Evolutionary conservation across 2,797 vertebrate genomes (phyloP).

Genomic region (Cyprinodon diabolis): DNA sequence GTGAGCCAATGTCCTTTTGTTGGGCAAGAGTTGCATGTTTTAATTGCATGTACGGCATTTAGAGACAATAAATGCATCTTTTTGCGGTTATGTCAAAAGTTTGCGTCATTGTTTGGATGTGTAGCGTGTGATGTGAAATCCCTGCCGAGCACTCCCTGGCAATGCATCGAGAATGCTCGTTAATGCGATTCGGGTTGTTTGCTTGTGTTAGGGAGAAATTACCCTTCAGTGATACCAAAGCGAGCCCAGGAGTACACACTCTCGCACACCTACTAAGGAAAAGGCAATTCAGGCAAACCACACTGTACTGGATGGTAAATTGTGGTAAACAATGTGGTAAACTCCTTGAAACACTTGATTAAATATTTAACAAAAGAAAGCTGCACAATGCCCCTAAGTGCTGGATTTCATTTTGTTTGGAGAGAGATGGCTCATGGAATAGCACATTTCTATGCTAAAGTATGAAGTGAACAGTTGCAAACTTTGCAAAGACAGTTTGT

Average conservation of each 20-base stretch:
- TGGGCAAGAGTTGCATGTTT: constrained; percentile 39
- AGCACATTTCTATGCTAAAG: constrained; percentile 59
- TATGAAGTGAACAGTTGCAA: constrained; percentile 67
- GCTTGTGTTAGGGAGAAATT: constrained; percentile 63
- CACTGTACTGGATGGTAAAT: constrained; percentile 66
- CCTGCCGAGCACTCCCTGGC: constrained; percentile 51
- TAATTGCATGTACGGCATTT: constrained; percentile 54
- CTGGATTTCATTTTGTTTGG: constrained; percentile 40
- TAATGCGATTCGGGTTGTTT: constrained; percentile 71
- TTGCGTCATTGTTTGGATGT: constrained; percentile 73
- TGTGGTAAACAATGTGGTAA: constrained; percentile 74
- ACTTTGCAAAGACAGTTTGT: constrained; percentile 78
- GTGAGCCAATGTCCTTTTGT: constrained; percentile 37
- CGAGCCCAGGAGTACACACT: constrained; percentile 40
- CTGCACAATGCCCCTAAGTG: constrained; percentile 46
- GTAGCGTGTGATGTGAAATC: constrained; percentile 46
- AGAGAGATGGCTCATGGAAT: constrained; percentile 39
- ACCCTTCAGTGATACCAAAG: constrained; percentile 65
- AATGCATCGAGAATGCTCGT: constrained; percentile 58
- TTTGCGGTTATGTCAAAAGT: constrained; percentile 65
- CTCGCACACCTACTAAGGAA: constrained; percentile 34
- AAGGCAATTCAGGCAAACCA: constrained; percentile 66
- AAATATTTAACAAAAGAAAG: constrained; percentile 75
- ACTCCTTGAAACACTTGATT: constrained; percentile 69
- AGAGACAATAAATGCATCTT: constrained; percentile 50